phyloP scores from a whole-genome alignment of 2,113 vertebrate species.

The Prionailurus bengalensis region DNA sequence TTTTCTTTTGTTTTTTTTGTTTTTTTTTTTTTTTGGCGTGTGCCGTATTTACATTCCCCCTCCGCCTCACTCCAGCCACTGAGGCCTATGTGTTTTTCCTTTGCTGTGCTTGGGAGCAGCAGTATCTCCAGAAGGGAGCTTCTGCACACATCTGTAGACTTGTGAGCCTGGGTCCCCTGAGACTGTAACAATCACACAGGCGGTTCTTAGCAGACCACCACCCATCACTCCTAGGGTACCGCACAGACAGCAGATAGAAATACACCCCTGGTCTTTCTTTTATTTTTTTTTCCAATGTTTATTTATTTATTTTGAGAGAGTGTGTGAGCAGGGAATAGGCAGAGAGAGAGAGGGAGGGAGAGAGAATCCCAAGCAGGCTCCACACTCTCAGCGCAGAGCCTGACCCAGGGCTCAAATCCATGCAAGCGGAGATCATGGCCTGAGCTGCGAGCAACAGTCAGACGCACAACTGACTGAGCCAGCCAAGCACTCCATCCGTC shows the following conservation, averaged over 20 bases:
- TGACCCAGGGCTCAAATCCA: no score
- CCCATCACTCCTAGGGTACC: neutral
- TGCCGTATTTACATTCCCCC: neutral
- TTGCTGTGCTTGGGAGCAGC: neutral
- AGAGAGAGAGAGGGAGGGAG: no score
- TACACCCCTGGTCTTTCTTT: rapidly evolving
- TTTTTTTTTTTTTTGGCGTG: neutral
- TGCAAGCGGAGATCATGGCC: no score
- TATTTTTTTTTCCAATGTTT: no score
- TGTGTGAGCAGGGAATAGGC: no score
- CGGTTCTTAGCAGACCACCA: neutral
- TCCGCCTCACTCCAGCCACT: neutral
- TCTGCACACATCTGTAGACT: neutral
- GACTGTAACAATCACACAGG: neutral
- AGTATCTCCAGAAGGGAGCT: neutral
- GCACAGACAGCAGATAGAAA: neutral
- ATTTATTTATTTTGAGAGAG: no score
- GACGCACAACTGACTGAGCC: no score
- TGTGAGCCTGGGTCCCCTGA: neutral
- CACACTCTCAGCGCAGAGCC: no score
- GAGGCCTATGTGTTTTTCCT: no score
- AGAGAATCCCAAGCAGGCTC: no score
- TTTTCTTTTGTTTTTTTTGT: neutral
- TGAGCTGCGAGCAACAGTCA: no score
- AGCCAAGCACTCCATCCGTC: no score